Evolutionary conservation across 2,888 invertebrate species (phyloP).

Genomic region (Bibio marci): DNA sequence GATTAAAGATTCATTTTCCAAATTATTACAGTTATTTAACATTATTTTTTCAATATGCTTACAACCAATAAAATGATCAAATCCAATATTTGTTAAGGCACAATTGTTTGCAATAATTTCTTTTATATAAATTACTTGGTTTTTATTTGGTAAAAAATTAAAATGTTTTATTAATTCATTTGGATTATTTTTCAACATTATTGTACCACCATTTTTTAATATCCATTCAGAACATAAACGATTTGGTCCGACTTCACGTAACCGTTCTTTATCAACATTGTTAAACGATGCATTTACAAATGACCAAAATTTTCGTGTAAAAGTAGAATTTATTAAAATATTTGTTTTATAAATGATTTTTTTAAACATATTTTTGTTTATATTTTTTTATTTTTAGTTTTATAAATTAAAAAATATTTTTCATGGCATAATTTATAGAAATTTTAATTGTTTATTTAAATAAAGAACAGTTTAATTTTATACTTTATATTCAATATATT

Average conservation of each 20-base stretch:
- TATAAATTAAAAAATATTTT: too few relatives aligned
- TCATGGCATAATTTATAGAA: too few relatives aligned
- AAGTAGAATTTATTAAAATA: background rate
- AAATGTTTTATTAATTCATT: conserved; percentile 42
- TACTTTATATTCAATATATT: too few relatives aligned
- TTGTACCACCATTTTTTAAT: conserved; percentile 61
- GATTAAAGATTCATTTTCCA: conserved; percentile 48
- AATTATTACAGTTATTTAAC: conserved; percentile 46
- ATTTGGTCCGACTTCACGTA: conserved; percentile 60
- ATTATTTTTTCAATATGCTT: conserved; percentile 45
- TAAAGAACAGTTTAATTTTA: too few relatives aligned
- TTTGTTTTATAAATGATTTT: too few relatives aligned
- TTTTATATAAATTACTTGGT: conserved; percentile 28
- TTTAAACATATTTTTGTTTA: too few relatives aligned
- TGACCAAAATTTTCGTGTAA: background rate
- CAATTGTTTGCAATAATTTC: conserved; percentile 63
- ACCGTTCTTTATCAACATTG: conserved; percentile 41
- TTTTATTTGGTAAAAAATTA: conserved; percentile 44
- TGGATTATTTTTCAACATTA: conserved; percentile 42
- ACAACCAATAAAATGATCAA: conserved; percentile 55
- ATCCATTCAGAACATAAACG: conserved; percentile 78
- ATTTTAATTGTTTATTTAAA: too few relatives aligned
- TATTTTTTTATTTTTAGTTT: too few relatives aligned
- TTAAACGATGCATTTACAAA: conserved; percentile 27
- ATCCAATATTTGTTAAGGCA: conserved; percentile 60